phyloP scores from a whole-genome alignment of 2,888 invertebrate genomes.

The Drosophila suboccidentalis region DNA sequence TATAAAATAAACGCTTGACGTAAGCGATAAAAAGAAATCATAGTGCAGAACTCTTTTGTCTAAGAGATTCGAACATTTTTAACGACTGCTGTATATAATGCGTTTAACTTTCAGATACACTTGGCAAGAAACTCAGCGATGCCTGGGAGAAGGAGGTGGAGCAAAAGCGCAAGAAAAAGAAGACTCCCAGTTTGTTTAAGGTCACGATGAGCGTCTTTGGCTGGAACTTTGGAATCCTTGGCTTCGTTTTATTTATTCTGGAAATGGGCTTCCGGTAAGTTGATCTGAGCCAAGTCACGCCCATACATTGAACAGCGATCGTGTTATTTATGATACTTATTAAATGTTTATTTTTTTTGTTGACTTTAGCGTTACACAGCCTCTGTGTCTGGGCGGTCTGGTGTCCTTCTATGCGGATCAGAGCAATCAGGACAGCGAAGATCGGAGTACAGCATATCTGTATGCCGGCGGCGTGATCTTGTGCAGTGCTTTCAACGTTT shows the following conservation, averaged over 20 bases:
- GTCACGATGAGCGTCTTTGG: slow-evolving; percentile 88
- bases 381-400: slow-evolving; percentile 88
- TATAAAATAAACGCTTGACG: slow-evolving; percentile 20
- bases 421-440: slow-evolving; percentile 54
- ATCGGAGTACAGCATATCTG: slow-evolving; percentile 88
- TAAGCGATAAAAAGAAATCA: slow-evolving; percentile 30
- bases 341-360: slow-evolving; percentile 21
- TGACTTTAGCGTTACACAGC: slow-evolving; percentile 87
- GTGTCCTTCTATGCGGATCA: slow-evolving; percentile 87
- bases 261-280: slow-evolving; percentile 88
- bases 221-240: slow-evolving; percentile 87
- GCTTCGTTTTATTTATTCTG: slow-evolving; percentile 87
- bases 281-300: slow-evolving; percentile 19
- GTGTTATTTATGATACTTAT: slow-evolving; percentile 61
- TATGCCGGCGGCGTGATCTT: slow-evolving; percentile 91
- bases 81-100: not conserved
- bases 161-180: slow-evolving; percentile 81
- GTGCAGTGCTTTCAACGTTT: slow-evolving; percentile 91
- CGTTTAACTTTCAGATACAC: slow-evolving; percentile 68
- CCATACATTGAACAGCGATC: slow-evolving; percentile 19
- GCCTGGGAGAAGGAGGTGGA: slow-evolving; percentile 88
- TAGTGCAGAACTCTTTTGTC: slow-evolving; percentile 15
- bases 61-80: not conserved
- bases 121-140: slow-evolving; percentile 88
- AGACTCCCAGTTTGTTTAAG: slow-evolving; percentile 85